Evolutionary conservation across 2,888 invertebrate species (phyloP).

Genomic region (Trisateles emortualis): DNA sequence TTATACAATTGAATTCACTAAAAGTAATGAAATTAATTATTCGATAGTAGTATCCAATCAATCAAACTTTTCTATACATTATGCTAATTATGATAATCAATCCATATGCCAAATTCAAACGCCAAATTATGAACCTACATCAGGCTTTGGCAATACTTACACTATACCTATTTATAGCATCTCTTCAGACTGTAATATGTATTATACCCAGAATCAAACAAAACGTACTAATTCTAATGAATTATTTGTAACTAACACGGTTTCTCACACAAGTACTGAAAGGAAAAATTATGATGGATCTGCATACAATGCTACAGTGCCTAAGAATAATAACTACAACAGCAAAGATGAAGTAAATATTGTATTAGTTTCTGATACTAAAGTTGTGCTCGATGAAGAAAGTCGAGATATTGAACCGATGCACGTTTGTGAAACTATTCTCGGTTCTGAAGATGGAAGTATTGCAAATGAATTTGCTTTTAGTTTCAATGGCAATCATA

Average conservation of each 20-base stretch:
- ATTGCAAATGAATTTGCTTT: constrained; percentile 27
- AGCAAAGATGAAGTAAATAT: constrained; percentile 33
- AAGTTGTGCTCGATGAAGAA: constrained; percentile 3
- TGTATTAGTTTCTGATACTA: constrained; percentile 38
- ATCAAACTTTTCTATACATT: neutral
- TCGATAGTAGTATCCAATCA: neutral
- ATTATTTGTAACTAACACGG: constrained; percentile 4
- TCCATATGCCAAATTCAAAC: neutral
- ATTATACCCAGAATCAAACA: neutral
- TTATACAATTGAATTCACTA: constrained; percentile 54
- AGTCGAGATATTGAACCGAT: constrained; percentile 48
- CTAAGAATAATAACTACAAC: constrained; percentile 6
- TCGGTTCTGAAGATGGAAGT: constrained; percentile 18
- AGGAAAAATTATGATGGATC: constrained; percentile 15
- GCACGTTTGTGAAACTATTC: constrained; percentile 58
- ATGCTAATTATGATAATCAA: neutral
- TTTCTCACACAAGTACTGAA: constrained; percentile 21
- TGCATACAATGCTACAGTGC: too few species aligned
- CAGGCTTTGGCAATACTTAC: constrained; percentile 28
- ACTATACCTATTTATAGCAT: constrained; percentile 10
- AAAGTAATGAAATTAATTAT: constrained; percentile 22
- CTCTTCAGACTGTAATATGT: neutral
- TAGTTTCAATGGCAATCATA: constrained; percentile 22
- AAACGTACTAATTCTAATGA: neutral
- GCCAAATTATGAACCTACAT: neutral